phyloP scores from a whole-genome alignment of 2,888 invertebrate species.

The Drosophila mulleri region DNA sequence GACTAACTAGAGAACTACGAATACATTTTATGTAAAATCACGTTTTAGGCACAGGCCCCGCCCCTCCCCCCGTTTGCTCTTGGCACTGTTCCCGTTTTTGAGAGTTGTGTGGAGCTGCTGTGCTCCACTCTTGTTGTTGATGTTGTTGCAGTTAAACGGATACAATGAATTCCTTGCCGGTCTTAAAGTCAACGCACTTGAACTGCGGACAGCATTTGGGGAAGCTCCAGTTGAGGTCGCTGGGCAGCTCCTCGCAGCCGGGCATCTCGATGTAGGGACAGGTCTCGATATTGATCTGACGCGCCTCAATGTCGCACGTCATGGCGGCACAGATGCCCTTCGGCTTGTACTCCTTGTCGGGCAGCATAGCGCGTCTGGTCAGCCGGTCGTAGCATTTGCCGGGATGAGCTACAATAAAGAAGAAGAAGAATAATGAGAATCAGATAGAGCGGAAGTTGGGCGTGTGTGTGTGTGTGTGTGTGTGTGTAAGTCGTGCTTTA shows the following conservation, averaged over 20 bases:
- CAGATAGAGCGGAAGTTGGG: constrained; percentile 63
- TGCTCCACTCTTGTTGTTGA: background rate
- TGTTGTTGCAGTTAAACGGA: constrained; percentile 67
- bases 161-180: constrained; percentile 83
- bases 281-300: constrained; percentile 84
- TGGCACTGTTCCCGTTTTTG: constrained; percentile 11
- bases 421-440: constrained; percentile 22
- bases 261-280: constrained; percentile 84
- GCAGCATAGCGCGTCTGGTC: constrained; percentile 82
- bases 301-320: constrained; percentile 82
- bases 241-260: constrained; percentile 83
- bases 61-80: background rate
- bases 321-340: constrained; percentile 84
- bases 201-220: constrained; percentile 85
- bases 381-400: constrained; percentile 84
- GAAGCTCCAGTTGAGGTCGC: constrained; percentile 82
- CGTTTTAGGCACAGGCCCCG: constrained; percentile 53
- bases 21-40: constrained; percentile 73
- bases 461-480: constrained; percentile 13
- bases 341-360: constrained; percentile 84
- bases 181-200: constrained; percentile 83
- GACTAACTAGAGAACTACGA: constrained; percentile 61
- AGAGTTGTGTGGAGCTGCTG: constrained; percentile 1
- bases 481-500: constrained; percentile 36
- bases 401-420: constrained; percentile 75